Conservation (phyloP, 53 echinoderm and acorn worm species). For the Echinarachnius parma region DNA sequence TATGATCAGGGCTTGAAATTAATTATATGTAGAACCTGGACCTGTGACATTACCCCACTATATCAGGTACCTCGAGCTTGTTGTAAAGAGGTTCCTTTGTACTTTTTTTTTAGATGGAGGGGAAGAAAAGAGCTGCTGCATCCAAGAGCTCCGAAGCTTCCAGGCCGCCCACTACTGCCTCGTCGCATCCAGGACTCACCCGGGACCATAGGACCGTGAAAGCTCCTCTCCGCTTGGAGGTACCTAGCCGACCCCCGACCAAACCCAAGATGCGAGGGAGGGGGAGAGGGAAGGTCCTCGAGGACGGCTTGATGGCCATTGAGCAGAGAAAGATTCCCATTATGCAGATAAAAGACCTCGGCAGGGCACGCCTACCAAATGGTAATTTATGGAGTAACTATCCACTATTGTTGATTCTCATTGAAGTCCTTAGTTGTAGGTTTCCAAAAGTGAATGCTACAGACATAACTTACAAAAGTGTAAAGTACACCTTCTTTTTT, state of each 20-base stretch:
- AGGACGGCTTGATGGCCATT: neutral
- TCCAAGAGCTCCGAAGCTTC: neutral
- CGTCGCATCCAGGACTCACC: neutral
- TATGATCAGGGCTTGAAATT: too few relatives aligned
- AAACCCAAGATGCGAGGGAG: neutral
- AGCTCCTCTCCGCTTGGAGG: neutral
- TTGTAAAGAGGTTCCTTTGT: too few relatives aligned
- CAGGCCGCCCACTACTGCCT: neutral
- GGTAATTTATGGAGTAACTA: neutral
- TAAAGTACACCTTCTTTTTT: too few relatives aligned
- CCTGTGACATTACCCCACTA: too few relatives aligned
- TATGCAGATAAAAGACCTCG: conserved; percentile 6
- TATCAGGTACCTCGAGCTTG: too few relatives aligned
- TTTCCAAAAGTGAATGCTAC: too few relatives aligned
- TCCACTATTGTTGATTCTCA: too few relatives aligned
- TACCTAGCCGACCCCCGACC: neutral
- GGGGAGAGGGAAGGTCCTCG: conserved; percentile 18
- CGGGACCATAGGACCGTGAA: neutral
- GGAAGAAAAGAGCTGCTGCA: neutral
- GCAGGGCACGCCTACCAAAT: conserved; percentile 3
- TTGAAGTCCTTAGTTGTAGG: too few relatives aligned
- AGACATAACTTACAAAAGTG: too few relatives aligned
- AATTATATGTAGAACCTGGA: too few relatives aligned
- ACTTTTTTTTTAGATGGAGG: too few relatives aligned
- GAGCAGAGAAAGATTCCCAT: conserved; percentile 3